Evolutionary conservation across 2,797 vertebrate genomes (phyloP), one percentile per base, ranked within the genome.

Genomic region (Hippoglossus hippoglossus): DNA sequence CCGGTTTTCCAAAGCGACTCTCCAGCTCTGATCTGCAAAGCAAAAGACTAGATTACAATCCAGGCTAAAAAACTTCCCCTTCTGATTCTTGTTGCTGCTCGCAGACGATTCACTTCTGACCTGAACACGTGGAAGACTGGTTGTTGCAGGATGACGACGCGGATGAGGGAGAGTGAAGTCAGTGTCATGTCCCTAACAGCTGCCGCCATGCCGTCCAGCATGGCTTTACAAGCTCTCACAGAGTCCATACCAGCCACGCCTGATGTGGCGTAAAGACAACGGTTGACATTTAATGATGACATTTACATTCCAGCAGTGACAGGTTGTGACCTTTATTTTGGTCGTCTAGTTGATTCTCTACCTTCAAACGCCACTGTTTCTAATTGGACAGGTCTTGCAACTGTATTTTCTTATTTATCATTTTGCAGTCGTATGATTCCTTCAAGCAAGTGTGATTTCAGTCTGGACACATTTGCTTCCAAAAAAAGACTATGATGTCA

Each of bases 141-240:
- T 41, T 54, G 58, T 4, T 84, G 72, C 50, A 87, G 22, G 53
- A 91, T 80, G 70, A 93, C 75, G n/a, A 94, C 81, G 63, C 87
- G 89, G 60, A 93, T 83, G 10, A 88, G 63, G 1, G 73, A 76
- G 9, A 94, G 76, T 24, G 44, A 73, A 3, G 28, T 62, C 49
- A 80, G 73, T 25, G 74, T 86, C 21, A 81, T n/a, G 18, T 84
- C 71, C 8, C 3, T 79, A 28, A 93, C 75, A 8, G 88, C 77
- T 2, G 73, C 21, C 2, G 83, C 71, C 25, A 94, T 75, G 0
- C 90, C 86, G 18, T 92, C 90, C 56, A 93, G 49, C 88, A 93
- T 92, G 52, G 84, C 82, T 77, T 71, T 84, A 61, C 87, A 84
- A 2, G 90, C 90, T 44, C 6, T 21, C 5, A 0, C 1, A 4